Evolutionary conservation across 2,797 vertebrate genomes (phyloP), one percentile per base, ranked within the genome.

Genomic region (Sebastes hubbsi): DNA sequence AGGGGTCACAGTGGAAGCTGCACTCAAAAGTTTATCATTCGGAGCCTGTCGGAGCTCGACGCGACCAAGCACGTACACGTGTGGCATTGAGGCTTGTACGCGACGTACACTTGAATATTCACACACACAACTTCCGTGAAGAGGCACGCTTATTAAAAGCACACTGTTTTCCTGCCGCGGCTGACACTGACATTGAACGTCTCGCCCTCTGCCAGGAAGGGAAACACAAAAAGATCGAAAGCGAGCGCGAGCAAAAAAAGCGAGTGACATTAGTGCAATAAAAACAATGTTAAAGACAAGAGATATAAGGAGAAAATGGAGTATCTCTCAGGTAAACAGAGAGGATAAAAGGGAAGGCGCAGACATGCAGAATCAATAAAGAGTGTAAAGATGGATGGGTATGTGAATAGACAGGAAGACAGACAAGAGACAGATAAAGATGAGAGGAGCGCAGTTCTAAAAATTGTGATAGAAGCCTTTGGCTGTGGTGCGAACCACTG

Each of bases 101-200:
- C 22, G 76, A 85, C 73, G 81, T 25, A 72, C 34, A 29, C 70
- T 67, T 63, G 54, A 54, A 78, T 80, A 72, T 75, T 74, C 25
- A 27, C 66, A 63, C 66, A 63, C 63, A 62, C 56, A 62, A 46
- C 70, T 59, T 72, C 42, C 71, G 72, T 84, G 66, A 61, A 68
- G 55, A 77, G 79, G 55, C 76, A 3, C 54, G 60, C 80, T 91
- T 94, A 92, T 94, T 92, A 94, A 94, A 94, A 92, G 64, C 82
- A 67, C 69, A 49, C 67, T 61, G 75, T 70, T 78, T 77, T 78
- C 58, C 76, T 64, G 55, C 78, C 30, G 58, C 13, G 83, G 91
- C 88, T 89, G 80, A 90, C 77, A 80, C 83, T 80, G 93, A 90
- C 82, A 81, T 49, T 88, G 80, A 91, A 83, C 84, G 78, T 84